Percentiles rank a stretch among this genome's conserved stretches.
Evolutionary conservation across 2,888 invertebrate species (phyloP).

Genomic region (Drosophila longiperda): DNA sequence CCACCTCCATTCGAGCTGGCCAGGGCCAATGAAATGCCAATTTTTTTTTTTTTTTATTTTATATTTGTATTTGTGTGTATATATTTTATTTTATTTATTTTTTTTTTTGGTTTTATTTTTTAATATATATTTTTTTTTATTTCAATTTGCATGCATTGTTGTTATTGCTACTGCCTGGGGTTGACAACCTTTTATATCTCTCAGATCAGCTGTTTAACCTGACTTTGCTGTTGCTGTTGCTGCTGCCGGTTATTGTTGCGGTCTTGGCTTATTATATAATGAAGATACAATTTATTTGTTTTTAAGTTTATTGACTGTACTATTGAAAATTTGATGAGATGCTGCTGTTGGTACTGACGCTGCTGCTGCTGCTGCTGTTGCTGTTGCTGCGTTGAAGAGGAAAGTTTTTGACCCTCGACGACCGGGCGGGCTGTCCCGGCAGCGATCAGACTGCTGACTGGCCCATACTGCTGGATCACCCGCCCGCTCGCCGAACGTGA

Average conservation of each 20-base stretch:
- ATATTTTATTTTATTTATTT: slow-evolving; percentile 9
- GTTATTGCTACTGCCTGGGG: slow-evolving; percentile 49
- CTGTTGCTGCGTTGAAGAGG: slow-evolving; percentile 31
- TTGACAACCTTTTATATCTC: slow-evolving; percentile 67
- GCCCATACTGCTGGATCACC: slow-evolving; percentile 5
- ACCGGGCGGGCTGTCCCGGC: slow-evolving; percentile 20
- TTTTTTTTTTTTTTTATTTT: slow-evolving; percentile 20
- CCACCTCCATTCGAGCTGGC: slow-evolving; percentile 44
- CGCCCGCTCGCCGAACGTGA: slow-evolving; percentile 51
- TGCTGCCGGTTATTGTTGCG: slow-evolving; percentile 43
- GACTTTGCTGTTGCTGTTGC: slow-evolving; percentile 33
- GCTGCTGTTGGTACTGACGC: slow-evolving; percentile 17
- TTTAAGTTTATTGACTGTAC: slow-evolving; percentile 57
- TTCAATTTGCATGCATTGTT: slow-evolving; percentile 47
- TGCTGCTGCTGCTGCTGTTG: slow-evolving; percentile 15
- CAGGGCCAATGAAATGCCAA: slow-evolving; percentile 57
- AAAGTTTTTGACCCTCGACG: slow-evolving; percentile 62
- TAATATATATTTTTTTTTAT: slow-evolving; percentile 9
- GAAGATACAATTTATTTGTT: slow-evolving; percentile 43
- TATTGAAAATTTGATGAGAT: slow-evolving; percentile 15
- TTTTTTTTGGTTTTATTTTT: slow-evolving; percentile 22
- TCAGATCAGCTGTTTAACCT: slow-evolving; percentile 62
- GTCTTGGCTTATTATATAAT: slow-evolving; percentile 66
- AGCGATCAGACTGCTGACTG: slow-evolving; percentile 6
- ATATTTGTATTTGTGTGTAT: not conserved